phyloP scores from a whole-genome alignment of 1,140 invertebrate species.

The Caenorhabditis briggsae region DNA sequence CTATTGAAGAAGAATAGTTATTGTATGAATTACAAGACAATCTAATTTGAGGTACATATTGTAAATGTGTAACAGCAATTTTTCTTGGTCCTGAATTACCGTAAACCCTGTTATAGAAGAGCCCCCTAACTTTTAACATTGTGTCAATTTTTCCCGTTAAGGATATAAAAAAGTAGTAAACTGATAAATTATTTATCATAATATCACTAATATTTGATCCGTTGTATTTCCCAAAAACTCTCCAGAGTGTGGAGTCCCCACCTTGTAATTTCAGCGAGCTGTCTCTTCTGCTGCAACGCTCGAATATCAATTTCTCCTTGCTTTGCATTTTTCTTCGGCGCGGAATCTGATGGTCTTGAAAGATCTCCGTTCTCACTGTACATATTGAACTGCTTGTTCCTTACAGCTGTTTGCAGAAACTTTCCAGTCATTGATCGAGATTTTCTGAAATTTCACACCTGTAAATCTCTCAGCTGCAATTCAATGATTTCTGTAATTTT shows the following conservation, averaged over 20 bases:
- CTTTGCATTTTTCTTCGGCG: slow-evolving; percentile 75
- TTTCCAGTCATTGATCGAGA: slow-evolving; percentile 63
- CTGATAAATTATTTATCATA: too few species aligned
- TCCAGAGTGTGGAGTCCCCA: too few species aligned
- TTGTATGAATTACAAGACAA: too few species aligned
- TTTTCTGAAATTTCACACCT: slow-evolving; percentile 59
- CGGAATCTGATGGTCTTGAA: slow-evolving; percentile 71
- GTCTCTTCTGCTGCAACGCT: slow-evolving; percentile 94
- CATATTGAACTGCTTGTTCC: slow-evolving; percentile 69
- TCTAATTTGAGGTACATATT: too few species aligned
- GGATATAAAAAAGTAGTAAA: too few species aligned
- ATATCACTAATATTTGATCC: too few species aligned
- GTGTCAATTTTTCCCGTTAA: too few species aligned
- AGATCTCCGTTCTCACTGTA: slow-evolving; percentile 76
- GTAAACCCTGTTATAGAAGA: too few species aligned
- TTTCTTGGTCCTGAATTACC: too few species aligned
- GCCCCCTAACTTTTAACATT: too few species aligned
- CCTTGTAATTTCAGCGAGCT: slow-evolving; percentile 96
- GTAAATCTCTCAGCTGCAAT: background rate
- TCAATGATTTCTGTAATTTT: background rate
- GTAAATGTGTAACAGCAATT: too few species aligned
- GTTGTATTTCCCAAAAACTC: background rate
- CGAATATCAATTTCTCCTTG: slow-evolving; percentile 86
- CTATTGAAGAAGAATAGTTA: too few species aligned
- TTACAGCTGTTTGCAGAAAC: slow-evolving; percentile 57